Evolutionary conservation across 1,140 invertebrate genomes (phyloP), one percentile per base, ranked within the genome.

Genomic region (Atta cephalotes): DNA sequence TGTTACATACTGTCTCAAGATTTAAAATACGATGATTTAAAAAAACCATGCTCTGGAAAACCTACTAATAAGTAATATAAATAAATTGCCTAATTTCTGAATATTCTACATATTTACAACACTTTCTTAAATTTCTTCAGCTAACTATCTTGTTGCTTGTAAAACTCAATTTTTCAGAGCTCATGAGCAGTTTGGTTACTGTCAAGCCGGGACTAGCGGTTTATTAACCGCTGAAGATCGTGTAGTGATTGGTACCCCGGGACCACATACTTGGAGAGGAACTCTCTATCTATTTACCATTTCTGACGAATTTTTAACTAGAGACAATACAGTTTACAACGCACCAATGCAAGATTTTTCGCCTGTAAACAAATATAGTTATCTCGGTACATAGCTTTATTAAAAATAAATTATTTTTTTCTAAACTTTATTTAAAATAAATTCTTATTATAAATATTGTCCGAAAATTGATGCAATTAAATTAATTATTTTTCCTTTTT

Each of bases 191-290:
- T 98, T 97, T 94, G 98, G 98, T 1, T 98, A 97, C 92, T 99
- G 99, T 95, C 98, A 99, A 95, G 98, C 98, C 60, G 98, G 99
- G 10, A 98, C 98, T 0, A 98, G 98, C 92, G 97, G 97, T 85
- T 95, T 97, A 1, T 95, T 98, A 31, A 95, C 98, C 14, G 96
- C 97, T 35, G 98, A 98, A 90, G 97, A 98, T 92, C 97, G 97
- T 21, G 96, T 97, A 28, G 94, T 99, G 0, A 96, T 99, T 86
- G 98, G 98, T 10, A 97, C 98, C 18, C 98, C 98, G 2, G 98
- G 98, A 0, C 97, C 98, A 0, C 97, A 97, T 89, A 98, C 97
- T 0, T 99, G 98, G 98, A 96, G 97, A 89, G 98, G 98, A 7
- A 98, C 98, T 10, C 95, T 99, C 4, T 99, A 98, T 93, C 96